Percentiles rank a stretch among this genome's conserved stretches.
Conservation (phyloP, 2,797 vertebrate genomes). For the Buceros bicornis region DNA sequence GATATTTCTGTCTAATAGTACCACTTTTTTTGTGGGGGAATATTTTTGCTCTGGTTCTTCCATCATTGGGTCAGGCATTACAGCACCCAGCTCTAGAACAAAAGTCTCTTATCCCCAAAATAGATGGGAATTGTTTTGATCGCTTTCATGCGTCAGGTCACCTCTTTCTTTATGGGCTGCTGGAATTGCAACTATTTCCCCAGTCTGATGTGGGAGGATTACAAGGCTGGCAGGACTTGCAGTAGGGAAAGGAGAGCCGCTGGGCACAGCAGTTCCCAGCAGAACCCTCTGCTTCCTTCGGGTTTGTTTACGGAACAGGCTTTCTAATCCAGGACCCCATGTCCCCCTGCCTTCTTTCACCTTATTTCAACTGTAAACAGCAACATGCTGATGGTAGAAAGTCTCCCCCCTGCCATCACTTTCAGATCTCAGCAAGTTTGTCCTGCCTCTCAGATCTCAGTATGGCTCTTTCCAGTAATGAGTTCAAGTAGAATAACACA, state of each 20-base stretch:
- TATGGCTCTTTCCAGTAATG: accelerated
- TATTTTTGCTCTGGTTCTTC: neutral
- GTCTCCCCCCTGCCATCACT: neutral
- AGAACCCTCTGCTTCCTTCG: neutral
- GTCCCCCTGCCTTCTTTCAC: neutral
- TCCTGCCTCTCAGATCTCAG: neutral
- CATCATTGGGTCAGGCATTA: neutral
- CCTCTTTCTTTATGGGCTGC: neutral
- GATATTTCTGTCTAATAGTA: no score
- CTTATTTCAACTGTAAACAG: neutral
- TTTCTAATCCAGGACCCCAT: neutral
- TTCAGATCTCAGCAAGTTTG: neutral
- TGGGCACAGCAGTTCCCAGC: neutral
- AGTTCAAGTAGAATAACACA: neutral
- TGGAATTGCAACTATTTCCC: conserved; percentile 38
- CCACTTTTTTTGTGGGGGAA: no score
- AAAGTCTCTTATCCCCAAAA: conserved; percentile 18
- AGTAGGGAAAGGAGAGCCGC: neutral
- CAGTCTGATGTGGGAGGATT: neutral
- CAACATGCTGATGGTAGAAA: neutral
- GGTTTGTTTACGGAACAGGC: neutral
- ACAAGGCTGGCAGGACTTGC: neutral
- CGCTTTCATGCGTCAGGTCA: neutral
- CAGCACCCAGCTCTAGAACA: neutral
- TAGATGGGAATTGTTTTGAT: conserved; percentile 32